Evolutionary conservation across 2,888 invertebrate species (phyloP).

Genomic region (Microctonus aethiopoides): DNA sequence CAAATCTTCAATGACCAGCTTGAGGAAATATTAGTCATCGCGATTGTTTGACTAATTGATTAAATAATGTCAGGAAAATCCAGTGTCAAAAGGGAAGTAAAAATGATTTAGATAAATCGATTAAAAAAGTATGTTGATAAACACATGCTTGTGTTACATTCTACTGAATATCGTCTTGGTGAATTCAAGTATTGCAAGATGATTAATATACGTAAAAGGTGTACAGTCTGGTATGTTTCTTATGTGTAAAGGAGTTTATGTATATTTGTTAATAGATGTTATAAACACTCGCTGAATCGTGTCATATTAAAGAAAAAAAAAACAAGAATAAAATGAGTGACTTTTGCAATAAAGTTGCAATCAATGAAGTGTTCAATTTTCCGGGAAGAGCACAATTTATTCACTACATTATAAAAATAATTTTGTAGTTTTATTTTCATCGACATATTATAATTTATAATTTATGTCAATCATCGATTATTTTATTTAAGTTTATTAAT

Average conservation of each 20-base stretch:
- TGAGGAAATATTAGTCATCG: conserved; percentile 61
- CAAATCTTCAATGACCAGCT: conserved; percentile 62
- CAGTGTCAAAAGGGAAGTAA: neutral
- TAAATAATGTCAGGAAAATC: neutral
- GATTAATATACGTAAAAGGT: conserved; percentile 7
- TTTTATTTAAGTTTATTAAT: neutral
- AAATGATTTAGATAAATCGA: conserved; percentile 22
- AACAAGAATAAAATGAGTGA: neutral
- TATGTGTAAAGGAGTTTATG: conserved; percentile 48
- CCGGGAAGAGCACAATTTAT: neutral
- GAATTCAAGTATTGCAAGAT: conserved; percentile 23
- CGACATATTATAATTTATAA: neutral
- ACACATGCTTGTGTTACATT: conserved; percentile 16
- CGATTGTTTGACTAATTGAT: neutral
- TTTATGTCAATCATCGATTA: neutral
- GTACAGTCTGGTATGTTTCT: conserved; percentile 27
- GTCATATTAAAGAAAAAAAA: neutral
- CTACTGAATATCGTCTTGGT: conserved; percentile 8
- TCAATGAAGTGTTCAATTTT: neutral
- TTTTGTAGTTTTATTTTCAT: neutral
- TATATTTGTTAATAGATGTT: conserved; percentile 58
- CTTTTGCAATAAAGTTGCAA: neutral
- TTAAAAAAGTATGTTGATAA: conserved; percentile 6
- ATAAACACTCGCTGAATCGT: conserved; percentile 36
- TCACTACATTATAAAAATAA: neutral